Percentiles rank a stretch among this genome's conserved stretches.
Evolutionary conservation across 2,113 vertebrate genomes (phyloP).

Genomic region (Brachyhypopomus gauderio): DNA sequence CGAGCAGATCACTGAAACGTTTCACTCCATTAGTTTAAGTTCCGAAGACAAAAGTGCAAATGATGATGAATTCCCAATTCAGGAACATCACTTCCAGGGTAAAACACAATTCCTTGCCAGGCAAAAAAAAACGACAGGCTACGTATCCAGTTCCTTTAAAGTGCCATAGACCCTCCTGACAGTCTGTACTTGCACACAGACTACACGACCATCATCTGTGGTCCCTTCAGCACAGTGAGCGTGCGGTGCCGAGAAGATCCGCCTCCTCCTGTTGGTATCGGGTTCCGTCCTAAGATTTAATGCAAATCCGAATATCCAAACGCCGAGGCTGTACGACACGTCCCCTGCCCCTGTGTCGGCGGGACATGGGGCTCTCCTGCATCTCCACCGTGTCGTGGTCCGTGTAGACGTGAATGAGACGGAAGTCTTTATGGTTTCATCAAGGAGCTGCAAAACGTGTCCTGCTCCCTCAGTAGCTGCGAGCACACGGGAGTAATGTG

Average conservation of each 20-base stretch:
- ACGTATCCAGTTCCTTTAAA: constrained; percentile 34
- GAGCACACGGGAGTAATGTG: too few species aligned
- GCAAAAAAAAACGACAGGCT: constrained; percentile 32
- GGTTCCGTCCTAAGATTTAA: constrained; percentile 57
- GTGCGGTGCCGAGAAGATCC: constrained; percentile 59
- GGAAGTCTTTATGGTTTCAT: constrained; percentile 72
- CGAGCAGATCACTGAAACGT: too few species aligned
- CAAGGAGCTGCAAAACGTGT: constrained; percentile 27
- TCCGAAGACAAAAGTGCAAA: constrained; percentile 51
- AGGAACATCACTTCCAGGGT: background rate
- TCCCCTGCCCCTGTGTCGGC: constrained; percentile 37
- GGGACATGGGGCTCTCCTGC: constrained; percentile 44
- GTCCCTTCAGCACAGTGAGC: constrained; percentile 66
- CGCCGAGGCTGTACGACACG: constrained; percentile 10
- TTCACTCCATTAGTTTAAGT: constrained; percentile 32
- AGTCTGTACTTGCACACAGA: constrained; percentile 71
- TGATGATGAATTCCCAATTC: constrained; percentile 13
- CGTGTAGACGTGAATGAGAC: constrained; percentile 62
- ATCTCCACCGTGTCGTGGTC: constrained; percentile 62
- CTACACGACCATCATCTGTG: constrained; percentile 58
- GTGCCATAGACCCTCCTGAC: constrained; percentile 60
- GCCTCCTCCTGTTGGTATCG: constrained; percentile 65
- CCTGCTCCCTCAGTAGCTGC: too few species aligned
- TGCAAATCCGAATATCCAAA: constrained; percentile 32
- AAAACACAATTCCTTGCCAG: constrained; percentile 46